Evolutionary conservation across 64 coral and sea anemone genomes (phyloP).

Genomic region (Montipora foliosa): DNA sequence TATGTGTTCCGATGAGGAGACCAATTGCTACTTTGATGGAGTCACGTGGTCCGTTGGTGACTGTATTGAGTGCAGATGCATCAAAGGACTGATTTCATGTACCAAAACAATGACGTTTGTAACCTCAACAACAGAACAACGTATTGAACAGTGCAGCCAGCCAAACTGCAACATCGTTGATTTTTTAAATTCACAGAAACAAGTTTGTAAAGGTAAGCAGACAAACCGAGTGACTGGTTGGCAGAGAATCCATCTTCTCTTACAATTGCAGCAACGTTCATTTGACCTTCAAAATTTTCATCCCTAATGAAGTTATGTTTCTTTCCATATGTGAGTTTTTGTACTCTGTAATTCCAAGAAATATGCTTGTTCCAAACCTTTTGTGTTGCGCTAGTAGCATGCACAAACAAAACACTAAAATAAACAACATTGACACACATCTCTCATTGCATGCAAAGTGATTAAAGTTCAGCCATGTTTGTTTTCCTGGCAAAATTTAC

Average conservation of each 20-base stretch:
- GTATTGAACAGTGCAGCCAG: constrained; percentile 30
- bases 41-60: constrained; percentile 24
- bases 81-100: constrained; percentile 24
- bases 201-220: constrained; percentile 41
- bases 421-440: too few relatives aligned
- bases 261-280: too few relatives aligned
- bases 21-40: constrained; percentile 36
- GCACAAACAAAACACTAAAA: too few relatives aligned
- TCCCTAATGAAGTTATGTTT: too few relatives aligned
- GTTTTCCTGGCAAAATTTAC: too few relatives aligned
- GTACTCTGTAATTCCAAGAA: too few relatives aligned
- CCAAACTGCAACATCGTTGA: constrained; percentile 23
- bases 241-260: neutral
- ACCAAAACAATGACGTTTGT: neutral
- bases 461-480: too few relatives aligned
- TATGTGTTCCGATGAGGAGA: constrained; percentile 17
- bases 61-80: constrained; percentile 31
- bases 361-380: too few relatives aligned
- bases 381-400: too few relatives aligned
- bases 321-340: too few relatives aligned
- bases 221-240: neutral
- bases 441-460: too few relatives aligned
- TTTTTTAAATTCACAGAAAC: neutral
- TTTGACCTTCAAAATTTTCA: too few relatives aligned
- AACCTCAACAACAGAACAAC: neutral